phyloP scores from a whole-genome alignment of 2,888 invertebrate species.

The Dynastes maya region DNA sequence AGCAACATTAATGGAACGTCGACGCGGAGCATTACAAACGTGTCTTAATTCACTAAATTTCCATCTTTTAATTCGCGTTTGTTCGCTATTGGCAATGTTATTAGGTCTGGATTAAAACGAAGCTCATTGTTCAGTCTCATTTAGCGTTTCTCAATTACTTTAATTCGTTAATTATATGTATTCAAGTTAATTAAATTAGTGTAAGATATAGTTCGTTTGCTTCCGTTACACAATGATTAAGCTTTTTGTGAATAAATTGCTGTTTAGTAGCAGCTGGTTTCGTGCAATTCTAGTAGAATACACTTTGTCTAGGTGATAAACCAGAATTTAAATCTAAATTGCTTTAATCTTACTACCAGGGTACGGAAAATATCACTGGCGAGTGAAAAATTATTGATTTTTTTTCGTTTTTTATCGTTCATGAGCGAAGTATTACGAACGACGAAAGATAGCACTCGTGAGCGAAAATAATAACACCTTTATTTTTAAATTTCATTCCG shows the following conservation, averaged over 20 bases:
- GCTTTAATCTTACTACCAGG: too few relatives aligned
- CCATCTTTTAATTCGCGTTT: not conserved
- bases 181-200: not conserved
- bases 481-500: too few relatives aligned
- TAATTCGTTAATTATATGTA: conserved; percentile 1
- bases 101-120: conserved; percentile 1
- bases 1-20: not conserved
- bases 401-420: too few relatives aligned
- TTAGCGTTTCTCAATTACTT: not conserved
- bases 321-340: too few relatives aligned
- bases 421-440: too few relatives aligned
- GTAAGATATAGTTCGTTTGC: not conserved
- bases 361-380: too few relatives aligned
- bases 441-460: too few relatives aligned
- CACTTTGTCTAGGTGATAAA: too few relatives aligned
- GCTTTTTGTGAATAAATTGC: not conserved
- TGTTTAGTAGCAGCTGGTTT: too few relatives aligned
- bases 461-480: too few relatives aligned
- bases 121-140: not conserved
- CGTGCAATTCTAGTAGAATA: too few relatives aligned
- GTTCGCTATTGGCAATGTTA: not conserved
- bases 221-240: not conserved
- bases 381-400: too few relatives aligned
- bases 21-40: not conserved
- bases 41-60: conserved; percentile 12